These are phyloP conservation scores for Anolis apletophallus DNA, from an alignment of 2,797 vertebrate species.

Conservation along the genomic window DNA sequence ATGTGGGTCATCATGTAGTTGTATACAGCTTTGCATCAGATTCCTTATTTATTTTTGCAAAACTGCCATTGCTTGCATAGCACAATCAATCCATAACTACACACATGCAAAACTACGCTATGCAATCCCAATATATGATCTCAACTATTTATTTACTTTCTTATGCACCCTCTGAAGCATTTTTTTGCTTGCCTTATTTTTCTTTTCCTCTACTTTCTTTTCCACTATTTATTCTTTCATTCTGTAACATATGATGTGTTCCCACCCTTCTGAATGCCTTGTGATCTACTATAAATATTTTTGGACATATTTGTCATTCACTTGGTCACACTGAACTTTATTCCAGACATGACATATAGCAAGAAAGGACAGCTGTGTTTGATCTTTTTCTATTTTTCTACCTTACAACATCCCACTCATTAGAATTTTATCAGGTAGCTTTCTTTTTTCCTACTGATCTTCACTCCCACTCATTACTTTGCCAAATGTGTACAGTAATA, in stretches of 20 bases:
- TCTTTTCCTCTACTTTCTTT: neutral
- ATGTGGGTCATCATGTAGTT: too few relatives aligned
- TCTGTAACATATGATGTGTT: neutral
- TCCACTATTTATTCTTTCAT: neutral
- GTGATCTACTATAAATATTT: neutral
- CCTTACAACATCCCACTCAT: neutral
- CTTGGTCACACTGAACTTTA: neutral
- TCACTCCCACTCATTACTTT: neutral
- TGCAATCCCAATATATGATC: too few relatives aligned
- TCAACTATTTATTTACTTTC: too few relatives aligned
- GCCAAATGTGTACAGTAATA: conserved; percentile 4
- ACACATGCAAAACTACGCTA: too few relatives aligned
- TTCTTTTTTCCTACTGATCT: neutral
- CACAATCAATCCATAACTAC: too few relatives aligned
- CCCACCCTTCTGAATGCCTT: neutral
- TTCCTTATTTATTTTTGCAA: too few relatives aligned
- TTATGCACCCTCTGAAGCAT: too few relatives aligned
- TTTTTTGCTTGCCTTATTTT: too few relatives aligned
- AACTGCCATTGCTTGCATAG: too few relatives aligned
- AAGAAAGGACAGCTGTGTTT: neutral
- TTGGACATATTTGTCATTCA: neutral
- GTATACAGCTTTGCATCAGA: too few relatives aligned
- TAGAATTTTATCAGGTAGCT: neutral
- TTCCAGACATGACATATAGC: neutral
- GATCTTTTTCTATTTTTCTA: neutral